Evolutionary conservation across 2,797 vertebrate species (phyloP).

Genomic region (Graptemys geographica): DNA sequence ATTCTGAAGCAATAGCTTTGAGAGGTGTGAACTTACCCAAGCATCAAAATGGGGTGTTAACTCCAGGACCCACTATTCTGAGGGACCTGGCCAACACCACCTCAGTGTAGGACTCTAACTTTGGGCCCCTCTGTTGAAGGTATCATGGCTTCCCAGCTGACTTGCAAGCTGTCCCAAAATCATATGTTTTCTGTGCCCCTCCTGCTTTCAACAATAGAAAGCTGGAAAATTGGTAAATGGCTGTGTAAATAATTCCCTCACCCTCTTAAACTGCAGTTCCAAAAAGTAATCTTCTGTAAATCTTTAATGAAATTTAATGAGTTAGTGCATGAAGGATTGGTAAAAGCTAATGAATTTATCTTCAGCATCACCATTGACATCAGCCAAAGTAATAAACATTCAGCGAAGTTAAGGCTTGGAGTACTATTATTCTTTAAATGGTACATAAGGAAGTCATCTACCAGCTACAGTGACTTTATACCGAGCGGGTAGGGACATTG

Average conservation of each 20-base stretch:
- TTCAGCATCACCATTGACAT: conserved; percentile 9
- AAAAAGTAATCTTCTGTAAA: conserved; percentile 22
- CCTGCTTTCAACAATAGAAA: neutral
- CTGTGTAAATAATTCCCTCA: neutral
- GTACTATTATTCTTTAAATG: neutral
- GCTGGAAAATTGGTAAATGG: neutral
- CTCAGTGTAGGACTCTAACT: no score
- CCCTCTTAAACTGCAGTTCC: neutral
- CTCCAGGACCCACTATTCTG: no score
- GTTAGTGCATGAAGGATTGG: neutral
- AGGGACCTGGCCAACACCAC: neutral
- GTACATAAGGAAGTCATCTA: neutral
- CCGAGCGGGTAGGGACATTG: neutral
- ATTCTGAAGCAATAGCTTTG: neutral
- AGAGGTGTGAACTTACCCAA: neutral
- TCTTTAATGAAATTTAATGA: conserved; percentile 29
- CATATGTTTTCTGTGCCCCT: neutral
- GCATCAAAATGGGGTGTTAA: neutral
- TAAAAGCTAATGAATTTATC: conserved; percentile 43
- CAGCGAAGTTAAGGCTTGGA: conserved; percentile 12
- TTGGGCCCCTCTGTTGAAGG: no score
- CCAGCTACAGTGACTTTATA: neutral
- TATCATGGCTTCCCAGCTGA: neutral
- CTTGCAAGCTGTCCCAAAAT: neutral
- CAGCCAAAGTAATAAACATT: conserved; percentile 1